Conservation (phyloP, 1,140 invertebrate genomes). For the Stegodyphus dumicola region DNA sequence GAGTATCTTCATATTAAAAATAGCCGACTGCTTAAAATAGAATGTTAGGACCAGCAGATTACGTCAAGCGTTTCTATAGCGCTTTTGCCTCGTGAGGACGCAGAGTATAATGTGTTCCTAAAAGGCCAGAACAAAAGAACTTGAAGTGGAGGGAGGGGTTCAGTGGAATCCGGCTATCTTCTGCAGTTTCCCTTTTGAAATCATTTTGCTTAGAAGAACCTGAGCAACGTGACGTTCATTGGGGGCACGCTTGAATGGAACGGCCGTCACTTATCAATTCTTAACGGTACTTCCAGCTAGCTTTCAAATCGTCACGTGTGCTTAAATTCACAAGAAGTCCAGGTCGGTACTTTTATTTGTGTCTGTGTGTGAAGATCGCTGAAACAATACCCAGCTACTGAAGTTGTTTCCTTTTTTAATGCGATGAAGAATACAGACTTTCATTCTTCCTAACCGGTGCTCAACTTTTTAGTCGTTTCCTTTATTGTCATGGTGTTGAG, state of each 20-base stretch:
- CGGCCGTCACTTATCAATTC: not conserved
- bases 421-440: too few species aligned
- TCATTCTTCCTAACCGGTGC: too few species aligned
- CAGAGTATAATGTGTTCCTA: not conserved
- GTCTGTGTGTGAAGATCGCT: too few species aligned
- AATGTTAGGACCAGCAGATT: not conserved
- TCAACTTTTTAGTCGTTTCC: too few species aligned
- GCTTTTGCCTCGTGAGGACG: not conserved
- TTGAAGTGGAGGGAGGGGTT: not conserved
- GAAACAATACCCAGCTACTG: too few species aligned
- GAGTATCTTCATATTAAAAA: not conserved
- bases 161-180: not conserved
- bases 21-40: not conserved
- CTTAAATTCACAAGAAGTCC: too few species aligned
- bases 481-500: too few species aligned
- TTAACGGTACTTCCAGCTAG: not conserved
- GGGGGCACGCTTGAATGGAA: not conserved
- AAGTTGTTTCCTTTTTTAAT: too few species aligned
- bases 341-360: too few species aligned
- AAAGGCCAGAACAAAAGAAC: not conserved
- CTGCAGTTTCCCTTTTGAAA: constrained; percentile 3
- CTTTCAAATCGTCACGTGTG: not conserved
- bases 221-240: not conserved
- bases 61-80: not conserved
- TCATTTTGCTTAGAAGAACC: not conserved